These are phyloP conservation scores for Varecia variegata DNA, from an alignment of 2,797 vertebrate genomes.

Conservation along the genomic window DNA sequence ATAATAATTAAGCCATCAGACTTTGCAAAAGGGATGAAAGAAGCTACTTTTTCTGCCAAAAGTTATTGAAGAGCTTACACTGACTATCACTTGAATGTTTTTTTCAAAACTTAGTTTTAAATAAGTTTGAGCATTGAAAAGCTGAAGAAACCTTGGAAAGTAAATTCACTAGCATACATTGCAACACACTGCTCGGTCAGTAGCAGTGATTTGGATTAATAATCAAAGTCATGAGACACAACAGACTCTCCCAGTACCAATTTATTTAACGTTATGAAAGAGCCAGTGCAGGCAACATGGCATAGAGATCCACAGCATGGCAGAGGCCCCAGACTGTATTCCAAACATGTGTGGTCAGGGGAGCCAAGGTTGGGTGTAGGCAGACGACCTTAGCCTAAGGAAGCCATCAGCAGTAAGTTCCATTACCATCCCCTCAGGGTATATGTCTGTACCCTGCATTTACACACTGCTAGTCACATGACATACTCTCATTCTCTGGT, in stretches of 20 bases:
- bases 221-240: not conserved
- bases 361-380: not conserved
- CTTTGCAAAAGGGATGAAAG: not conserved
- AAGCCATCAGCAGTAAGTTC: not conserved
- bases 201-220: not conserved
- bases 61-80: not conserved
- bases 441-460: not conserved
- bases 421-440: not conserved
- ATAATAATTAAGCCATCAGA: conserved; percentile 2
- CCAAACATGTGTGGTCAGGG: not conserved
- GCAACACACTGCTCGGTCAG: not conserved
- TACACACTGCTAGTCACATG: not conserved
- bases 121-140: not conserved
- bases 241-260: not conserved
- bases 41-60: not conserved
- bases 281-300: not conserved
- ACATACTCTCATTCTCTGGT: not conserved
- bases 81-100: not conserved
- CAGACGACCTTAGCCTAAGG: not conserved
- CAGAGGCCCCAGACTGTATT: not conserved
- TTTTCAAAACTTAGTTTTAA: not conserved
- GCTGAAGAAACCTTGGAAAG: not conserved
- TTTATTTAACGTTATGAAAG: not conserved
- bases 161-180: not conserved
- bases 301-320: not conserved